phyloP scores from a whole-genome alignment of 2,888 invertebrate species.

The Archips xylosteana region DNA sequence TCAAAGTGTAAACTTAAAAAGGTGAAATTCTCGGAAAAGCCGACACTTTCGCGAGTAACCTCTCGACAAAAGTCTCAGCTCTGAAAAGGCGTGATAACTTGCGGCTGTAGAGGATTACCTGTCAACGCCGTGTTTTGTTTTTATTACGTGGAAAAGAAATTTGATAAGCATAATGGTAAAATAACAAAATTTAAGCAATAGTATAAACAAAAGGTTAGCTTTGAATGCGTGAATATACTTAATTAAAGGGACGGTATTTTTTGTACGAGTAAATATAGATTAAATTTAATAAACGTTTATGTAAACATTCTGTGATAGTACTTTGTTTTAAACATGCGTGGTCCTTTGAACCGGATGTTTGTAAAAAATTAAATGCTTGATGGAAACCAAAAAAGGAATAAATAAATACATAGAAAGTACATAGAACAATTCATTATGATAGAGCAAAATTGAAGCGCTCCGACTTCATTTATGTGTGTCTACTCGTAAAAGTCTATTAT shows the following conservation, averaged over 20 bases:
- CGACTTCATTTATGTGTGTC: too few species aligned
- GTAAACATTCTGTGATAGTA: background rate
- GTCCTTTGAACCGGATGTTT: background rate
- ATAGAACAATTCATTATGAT: too few species aligned
- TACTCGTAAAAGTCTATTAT: too few species aligned
- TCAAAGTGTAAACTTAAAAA: constrained; percentile 36
- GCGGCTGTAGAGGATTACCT: constrained; percentile 13
- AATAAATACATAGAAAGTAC: too few species aligned
- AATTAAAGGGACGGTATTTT: too few species aligned
- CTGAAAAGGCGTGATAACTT: constrained; percentile 25
- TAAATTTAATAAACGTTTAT: too few species aligned
- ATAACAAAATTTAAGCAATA: background rate
- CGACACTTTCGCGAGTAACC: constrained; percentile 21
- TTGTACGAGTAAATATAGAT: too few species aligned
- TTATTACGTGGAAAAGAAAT: background rate
- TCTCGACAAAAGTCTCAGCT: constrained; percentile 19
- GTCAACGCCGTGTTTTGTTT: constrained; percentile 22
- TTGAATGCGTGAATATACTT: too few species aligned
- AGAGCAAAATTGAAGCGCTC: too few species aligned
- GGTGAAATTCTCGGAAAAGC: constrained; percentile 31
- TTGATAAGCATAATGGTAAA: background rate
- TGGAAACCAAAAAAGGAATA: too few species aligned
- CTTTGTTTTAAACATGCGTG: background rate
- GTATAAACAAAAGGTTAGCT: too few species aligned
- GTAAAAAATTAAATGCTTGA: too few species aligned